These are phyloP conservation scores for Trachymyrmex septentrionalis DNA, from an alignment of 1,140 invertebrate species.

Conservation along the genomic window DNA sequence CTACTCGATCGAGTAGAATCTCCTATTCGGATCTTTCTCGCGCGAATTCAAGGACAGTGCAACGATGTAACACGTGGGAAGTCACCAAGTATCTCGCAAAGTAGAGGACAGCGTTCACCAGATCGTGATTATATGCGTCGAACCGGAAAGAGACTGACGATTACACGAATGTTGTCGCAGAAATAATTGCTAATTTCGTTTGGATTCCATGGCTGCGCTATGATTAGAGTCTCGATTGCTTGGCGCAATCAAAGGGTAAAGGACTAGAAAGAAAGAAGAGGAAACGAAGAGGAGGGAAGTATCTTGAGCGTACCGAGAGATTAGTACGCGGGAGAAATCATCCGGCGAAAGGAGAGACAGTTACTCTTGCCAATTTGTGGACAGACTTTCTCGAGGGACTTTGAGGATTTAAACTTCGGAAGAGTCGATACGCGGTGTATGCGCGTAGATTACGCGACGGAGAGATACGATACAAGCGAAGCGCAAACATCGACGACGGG, in stretches of 20 bases:
- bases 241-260: neutral
- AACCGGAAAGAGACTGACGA: neutral
- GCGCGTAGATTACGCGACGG: neutral
- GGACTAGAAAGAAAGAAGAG: neutral
- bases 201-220: neutral
- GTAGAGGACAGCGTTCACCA: neutral
- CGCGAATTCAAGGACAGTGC: neutral
- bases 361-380: neutral
- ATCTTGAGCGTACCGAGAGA: neutral
- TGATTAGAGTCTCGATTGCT: neutral
- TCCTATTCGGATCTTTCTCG: no score
- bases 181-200: neutral
- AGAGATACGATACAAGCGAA: constrained; percentile 15
- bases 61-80: neutral
- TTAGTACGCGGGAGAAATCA: no score
- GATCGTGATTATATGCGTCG: neutral
- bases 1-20: neutral
- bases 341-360: neutral
- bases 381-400: neutral
- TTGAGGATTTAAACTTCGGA: neutral
- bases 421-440: neutral
- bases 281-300: neutral
- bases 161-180: neutral
- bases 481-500: neutral
- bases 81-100: neutral